A percentile compares a stretch with the other conserved stretches of the same genome.
Evolutionary conservation across 2,888 invertebrate species (phyloP).

Genomic region (Calameuta pallipes): DNA sequence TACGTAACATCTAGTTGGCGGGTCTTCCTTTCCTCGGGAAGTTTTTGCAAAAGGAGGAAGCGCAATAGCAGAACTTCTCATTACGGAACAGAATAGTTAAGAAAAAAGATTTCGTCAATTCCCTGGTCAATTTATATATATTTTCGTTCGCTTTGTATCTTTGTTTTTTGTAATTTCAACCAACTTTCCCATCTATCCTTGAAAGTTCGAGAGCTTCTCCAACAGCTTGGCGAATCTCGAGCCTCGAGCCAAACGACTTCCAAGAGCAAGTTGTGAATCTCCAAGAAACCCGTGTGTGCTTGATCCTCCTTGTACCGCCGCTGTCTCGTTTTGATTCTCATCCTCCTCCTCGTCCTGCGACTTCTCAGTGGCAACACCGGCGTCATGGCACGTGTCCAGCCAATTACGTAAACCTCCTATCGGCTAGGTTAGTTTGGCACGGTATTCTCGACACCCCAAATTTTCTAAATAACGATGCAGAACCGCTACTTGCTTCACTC

Average conservation of each 20-base stretch:
- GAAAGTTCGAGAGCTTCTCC: background rate
- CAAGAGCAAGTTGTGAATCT: background rate
- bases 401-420: constrained; percentile 27
- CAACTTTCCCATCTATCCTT: background rate
- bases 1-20: background rate
- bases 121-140: background rate
- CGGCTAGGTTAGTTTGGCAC: constrained; percentile 32
- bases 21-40: background rate
- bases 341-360: background rate
- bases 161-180: background rate
- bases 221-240: background rate
- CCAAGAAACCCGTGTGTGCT: background rate
- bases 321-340: background rate
- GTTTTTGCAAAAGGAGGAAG: background rate
- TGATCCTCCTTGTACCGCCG: background rate
- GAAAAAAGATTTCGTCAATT: background rate
- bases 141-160: background rate
- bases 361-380: background rate
- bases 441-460: background rate
- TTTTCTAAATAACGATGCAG: background rate
- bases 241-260: background rate
- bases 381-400: constrained; percentile 35
- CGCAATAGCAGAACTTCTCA: background rate
- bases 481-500: background rate
- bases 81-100: background rate